phyloP scores from a whole-genome alignment of 37 sponge, comb jelly and placozoan species.

The Chondrilla cf. caribensis region DNA sequence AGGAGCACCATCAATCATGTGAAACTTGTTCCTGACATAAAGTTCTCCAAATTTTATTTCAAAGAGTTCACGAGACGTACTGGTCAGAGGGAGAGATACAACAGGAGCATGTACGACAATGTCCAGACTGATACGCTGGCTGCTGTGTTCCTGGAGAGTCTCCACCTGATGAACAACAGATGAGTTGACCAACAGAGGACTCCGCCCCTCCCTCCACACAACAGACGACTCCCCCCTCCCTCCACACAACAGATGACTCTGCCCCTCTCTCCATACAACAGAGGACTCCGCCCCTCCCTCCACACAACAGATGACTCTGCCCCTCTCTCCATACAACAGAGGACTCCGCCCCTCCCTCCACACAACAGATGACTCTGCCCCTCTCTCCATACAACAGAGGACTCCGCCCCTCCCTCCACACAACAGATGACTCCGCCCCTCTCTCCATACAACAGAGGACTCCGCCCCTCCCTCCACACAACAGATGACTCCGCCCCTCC shows the following conservation, averaged over 20 bases:
- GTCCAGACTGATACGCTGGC: constrained; percentile 43
- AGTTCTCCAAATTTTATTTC: constrained; percentile 56
- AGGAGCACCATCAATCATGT: constrained; percentile 2
- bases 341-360: background rate
- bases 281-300: background rate
- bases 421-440: too few relatives aligned
- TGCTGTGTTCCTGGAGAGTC: constrained; percentile 19
- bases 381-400: background rate
- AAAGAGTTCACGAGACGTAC: constrained; percentile 39
- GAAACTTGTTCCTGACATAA: constrained; percentile 53
- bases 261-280: background rate
- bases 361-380: background rate
- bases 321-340: too few relatives aligned
- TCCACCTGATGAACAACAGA: constrained; percentile 34
- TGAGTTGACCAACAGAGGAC: background rate
- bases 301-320: too few relatives aligned
- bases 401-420: background rate
- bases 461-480: too few relatives aligned
- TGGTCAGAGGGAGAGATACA: constrained; percentile 45
- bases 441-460: background rate
- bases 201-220: background rate
- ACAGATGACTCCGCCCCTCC: background rate
- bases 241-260: background rate
- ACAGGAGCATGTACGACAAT: constrained; percentile 58
- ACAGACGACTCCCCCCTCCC: background rate